phyloP scores from a whole-genome alignment of 2,888 invertebrate species.

The Taenaris catops region DNA sequence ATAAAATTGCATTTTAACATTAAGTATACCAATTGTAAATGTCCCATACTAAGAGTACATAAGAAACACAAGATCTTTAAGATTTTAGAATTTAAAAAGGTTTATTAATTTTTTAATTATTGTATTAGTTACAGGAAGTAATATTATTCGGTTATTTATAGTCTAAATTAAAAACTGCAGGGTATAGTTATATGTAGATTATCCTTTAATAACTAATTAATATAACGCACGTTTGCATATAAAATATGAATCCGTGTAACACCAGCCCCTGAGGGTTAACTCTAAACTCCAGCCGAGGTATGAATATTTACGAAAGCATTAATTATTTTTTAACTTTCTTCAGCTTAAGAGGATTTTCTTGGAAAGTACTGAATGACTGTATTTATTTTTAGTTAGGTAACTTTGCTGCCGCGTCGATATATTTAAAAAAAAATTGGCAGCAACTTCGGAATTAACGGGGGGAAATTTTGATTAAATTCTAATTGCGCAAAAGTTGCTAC shows the following conservation, averaged over 20 bases:
- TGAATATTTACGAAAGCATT: conserved; percentile 81
- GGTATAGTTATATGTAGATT: too few species aligned
- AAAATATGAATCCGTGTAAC: conserved; percentile 29
- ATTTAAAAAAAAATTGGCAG: conserved; percentile 23
- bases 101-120: too few species aligned
- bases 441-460: conserved; percentile 21
- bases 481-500: conserved; percentile 8
- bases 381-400: conserved; percentile 41
- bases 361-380: conserved; percentile 54
- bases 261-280: conserved; percentile 52
- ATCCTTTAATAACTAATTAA: too few species aligned
- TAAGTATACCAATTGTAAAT: too few species aligned
- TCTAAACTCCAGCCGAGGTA: conserved; percentile 73
- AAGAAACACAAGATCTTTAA: too few species aligned
- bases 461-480: conserved; percentile 19
- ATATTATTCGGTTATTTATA: too few species aligned
- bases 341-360: conserved; percentile 70
- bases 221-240: conserved; percentile 12
- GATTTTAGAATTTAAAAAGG: too few species aligned
- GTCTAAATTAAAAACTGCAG: too few species aligned
- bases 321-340: conserved; percentile 80
- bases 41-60: too few species aligned
- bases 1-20: too few species aligned
- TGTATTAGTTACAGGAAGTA: too few species aligned
- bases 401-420: conserved; percentile 29